These are phyloP conservation scores for Nomada hirtipes DNA, from an alignment of 2,888 invertebrate species.

Conservation along the genomic window DNA sequence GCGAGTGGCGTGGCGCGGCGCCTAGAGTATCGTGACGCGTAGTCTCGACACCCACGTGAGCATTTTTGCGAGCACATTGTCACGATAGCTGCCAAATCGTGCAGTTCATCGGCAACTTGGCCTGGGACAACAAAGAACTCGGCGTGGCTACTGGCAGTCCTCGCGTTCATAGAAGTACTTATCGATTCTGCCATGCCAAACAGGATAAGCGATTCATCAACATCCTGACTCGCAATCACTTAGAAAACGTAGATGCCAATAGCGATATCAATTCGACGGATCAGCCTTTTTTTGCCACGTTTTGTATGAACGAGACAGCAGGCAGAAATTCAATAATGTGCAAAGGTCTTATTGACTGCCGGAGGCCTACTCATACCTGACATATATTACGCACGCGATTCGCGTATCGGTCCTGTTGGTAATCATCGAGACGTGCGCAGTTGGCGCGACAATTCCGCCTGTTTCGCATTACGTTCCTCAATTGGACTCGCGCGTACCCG, in stretches of 20 bases:
- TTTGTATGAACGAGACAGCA: not conserved
- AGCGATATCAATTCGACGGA: no score
- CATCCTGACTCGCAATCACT: no score
- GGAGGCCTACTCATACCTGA: not conserved
- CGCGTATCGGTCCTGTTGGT: constrained; percentile 24
- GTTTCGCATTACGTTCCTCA: constrained; percentile 21
- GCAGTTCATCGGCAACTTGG: constrained; percentile 38
- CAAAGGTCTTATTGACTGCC: not conserved
- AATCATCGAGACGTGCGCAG: constrained; percentile 48
- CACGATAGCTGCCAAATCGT: constrained; percentile 60
- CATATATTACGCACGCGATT: constrained; percentile 1
- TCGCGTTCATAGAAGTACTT: not conserved
- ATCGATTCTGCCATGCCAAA: no score
- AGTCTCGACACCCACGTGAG: constrained; percentile 74
- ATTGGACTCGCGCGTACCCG: constrained; percentile 40
- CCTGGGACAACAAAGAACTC: constrained; percentile 18
- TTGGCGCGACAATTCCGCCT: constrained; percentile 40
- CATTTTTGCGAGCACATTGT: constrained; percentile 53
- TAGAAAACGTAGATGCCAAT: not conserved
- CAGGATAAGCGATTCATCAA: no score
- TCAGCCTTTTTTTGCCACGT: no score
- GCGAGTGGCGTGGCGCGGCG: constrained; percentile 58
- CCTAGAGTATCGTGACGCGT: constrained; percentile 67
- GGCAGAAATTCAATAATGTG: not conserved
- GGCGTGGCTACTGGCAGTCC: not conserved